These are phyloP conservation scores for Trichopoda pennipes DNA, from an alignment of 2,888 invertebrate genomes.

Conservation along the genomic window DNA sequence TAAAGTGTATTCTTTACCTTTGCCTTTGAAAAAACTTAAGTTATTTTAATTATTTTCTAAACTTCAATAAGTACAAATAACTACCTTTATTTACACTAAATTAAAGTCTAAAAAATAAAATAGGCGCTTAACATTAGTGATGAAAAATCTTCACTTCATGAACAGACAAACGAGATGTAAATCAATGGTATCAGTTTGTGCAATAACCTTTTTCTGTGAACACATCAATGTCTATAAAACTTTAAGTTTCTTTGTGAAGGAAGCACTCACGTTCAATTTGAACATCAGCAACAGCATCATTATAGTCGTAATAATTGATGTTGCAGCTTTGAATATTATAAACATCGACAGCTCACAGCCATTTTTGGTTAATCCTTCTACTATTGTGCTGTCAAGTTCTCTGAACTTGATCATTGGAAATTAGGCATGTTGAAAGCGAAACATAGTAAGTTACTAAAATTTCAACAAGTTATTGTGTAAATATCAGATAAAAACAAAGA, in stretches of 20 bases:
- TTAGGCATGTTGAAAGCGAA: neutral
- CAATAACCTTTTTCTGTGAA: too few species aligned
- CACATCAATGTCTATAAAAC: slow-evolving; percentile 53
- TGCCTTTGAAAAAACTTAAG: too few species aligned
- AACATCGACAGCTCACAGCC: slow-evolving; percentile 59
- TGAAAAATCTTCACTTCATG: slow-evolving; percentile 34
- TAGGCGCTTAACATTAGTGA: too few species aligned
- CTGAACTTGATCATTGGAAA: slow-evolving; percentile 18
- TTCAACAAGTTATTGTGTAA: too few species aligned
- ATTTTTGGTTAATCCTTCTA: slow-evolving; percentile 32
- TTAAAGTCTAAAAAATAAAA: too few species aligned
- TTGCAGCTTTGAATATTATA: slow-evolving; percentile 55
- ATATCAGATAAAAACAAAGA: too few species aligned
- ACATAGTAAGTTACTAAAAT: too few species aligned
- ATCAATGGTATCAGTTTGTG: slow-evolving; percentile 16
- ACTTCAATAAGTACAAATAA: too few species aligned
- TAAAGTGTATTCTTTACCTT: too few species aligned
- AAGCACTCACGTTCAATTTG: neutral
- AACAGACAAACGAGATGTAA: slow-evolving; percentile 46
- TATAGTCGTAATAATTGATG: slow-evolving; percentile 35
- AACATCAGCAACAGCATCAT: too few species aligned
- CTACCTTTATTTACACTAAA: too few species aligned
- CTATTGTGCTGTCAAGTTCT: slow-evolving; percentile 47
- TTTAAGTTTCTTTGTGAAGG: slow-evolving; percentile 30
- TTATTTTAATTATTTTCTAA: too few species aligned